Conservation (phyloP, 1,140 invertebrate species). For the Euwallacea similis region DNA sequence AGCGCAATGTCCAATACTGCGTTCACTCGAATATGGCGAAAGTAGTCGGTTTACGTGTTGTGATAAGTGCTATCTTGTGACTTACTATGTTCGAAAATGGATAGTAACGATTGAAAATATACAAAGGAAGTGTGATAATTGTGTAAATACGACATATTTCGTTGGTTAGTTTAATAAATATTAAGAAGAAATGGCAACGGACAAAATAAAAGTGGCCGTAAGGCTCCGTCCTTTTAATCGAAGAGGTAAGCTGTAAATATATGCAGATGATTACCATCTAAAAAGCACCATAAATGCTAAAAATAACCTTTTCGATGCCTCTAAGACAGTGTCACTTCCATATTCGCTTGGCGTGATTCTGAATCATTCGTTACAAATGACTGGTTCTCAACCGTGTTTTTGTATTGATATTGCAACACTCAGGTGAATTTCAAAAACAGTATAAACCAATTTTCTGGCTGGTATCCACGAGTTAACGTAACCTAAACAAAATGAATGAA, state of each 20-base stretch:
- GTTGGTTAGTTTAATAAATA: conserved; percentile 43
- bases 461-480: too few relatives aligned
- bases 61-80: conserved; percentile 50
- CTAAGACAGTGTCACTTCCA: too few relatives aligned
- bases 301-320: conserved; percentile 5
- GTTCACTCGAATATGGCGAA: conserved; percentile 52
- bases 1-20: conserved; percentile 49
- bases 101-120: conserved; percentile 47
- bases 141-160: conserved; percentile 49
- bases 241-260: conserved; percentile 68
- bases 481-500: too few relatives aligned
- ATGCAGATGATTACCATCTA: not conserved
- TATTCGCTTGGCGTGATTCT: not conserved
- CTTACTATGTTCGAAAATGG: conserved; percentile 53
- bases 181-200: conserved; percentile 69
- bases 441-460: too few relatives aligned
- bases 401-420: conserved; percentile 28
- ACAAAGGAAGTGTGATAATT: conserved; percentile 52
- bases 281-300: conserved; percentile 8
- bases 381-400: too few relatives aligned
- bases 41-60: conserved; percentile 49
- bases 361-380: conserved; percentile 18
- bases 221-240: conserved; percentile 94
- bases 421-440: conserved; percentile 5
- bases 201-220: conserved; percentile 96